Conservation (phyloP, 30 jellyfish, hydroid and myxozoan genomes). For the Chironex yamaguchii region DNA sequence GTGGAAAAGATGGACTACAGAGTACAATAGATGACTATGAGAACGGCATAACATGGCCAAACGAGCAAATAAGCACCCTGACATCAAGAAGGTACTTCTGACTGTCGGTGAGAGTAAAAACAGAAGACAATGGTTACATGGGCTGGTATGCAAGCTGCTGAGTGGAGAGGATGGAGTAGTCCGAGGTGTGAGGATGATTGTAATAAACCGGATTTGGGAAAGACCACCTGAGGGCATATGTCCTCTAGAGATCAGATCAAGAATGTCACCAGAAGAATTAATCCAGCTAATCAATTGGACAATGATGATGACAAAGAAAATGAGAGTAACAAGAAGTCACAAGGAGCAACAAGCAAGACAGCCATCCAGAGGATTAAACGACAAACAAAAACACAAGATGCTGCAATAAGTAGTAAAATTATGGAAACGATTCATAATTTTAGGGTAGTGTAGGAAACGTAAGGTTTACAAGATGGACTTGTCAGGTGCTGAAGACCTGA, state of each 20-base stretch:
- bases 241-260: slow-evolving; percentile 41
- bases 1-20: slow-evolving; percentile 72
- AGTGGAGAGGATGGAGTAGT: slow-evolving; percentile 22
- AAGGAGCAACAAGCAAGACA: no score
- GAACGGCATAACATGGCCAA: slow-evolving; percentile 70
- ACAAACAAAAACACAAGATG: no score
- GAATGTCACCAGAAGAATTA: slow-evolving; percentile 28
- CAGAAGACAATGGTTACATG: slow-evolving; percentile 33
- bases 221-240: slow-evolving; percentile 29
- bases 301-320: no score
- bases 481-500: no score
- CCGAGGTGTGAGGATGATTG: slow-evolving; percentile 54
- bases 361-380: no score
- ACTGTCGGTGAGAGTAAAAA: slow-evolving; percentile 33
- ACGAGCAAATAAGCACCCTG: no score
- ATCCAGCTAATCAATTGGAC: no score
- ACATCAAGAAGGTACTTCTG: slow-evolving; percentile 23
- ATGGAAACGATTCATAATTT: no score
- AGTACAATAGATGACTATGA: slow-evolving; percentile 59
- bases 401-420: no score
- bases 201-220: slow-evolving; percentile 24
- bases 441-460: no score
- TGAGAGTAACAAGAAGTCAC: no score
- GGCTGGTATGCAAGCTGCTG: slow-evolving; percentile 18
- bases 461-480: no score